Conservation (phyloP, 2,113 vertebrate genomes). For the Semnornis frantzii region DNA sequence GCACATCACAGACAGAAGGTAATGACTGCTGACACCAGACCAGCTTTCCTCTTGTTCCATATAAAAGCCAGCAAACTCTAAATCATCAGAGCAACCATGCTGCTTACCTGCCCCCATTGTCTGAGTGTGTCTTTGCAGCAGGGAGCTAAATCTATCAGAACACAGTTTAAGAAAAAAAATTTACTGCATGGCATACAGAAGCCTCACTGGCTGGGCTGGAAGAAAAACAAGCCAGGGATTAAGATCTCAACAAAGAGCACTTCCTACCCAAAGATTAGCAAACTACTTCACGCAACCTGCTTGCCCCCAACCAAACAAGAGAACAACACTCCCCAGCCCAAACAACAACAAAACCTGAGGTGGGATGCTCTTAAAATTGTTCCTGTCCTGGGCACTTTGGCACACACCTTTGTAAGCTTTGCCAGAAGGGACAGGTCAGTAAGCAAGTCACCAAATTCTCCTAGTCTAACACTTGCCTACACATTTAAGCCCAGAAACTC, state of each 20-base stretch:
- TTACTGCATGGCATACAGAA: background rate
- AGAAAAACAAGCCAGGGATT: slow-evolving; percentile 10
- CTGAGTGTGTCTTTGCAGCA: slow-evolving; percentile 38
- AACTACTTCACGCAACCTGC: background rate
- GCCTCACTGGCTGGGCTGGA: background rate
- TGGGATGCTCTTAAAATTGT: background rate
- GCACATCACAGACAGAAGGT: slow-evolving; percentile 30
- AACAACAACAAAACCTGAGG: background rate
- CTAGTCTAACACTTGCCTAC: background rate
- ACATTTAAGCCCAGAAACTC: background rate
- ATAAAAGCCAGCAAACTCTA: slow-evolving; percentile 56
- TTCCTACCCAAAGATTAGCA: background rate
- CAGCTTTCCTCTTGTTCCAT: slow-evolving; percentile 34
- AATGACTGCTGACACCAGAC: slow-evolving; percentile 53
- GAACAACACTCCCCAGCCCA: background rate
- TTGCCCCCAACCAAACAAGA: too few species aligned
- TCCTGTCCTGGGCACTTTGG: background rate
- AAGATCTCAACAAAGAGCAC: background rate
- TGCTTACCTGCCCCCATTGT: slow-evolving; percentile 36
- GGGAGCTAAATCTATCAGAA: slow-evolving; percentile 46
- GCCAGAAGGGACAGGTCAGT: background rate
- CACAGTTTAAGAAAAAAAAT: slow-evolving; percentile 29
- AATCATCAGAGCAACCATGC: slow-evolving; percentile 35
- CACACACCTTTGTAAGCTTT: background rate
- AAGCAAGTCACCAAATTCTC: background rate